Conservation (phyloP, 2,888 invertebrate species). For the Ormyrus pomaceus region DNA sequence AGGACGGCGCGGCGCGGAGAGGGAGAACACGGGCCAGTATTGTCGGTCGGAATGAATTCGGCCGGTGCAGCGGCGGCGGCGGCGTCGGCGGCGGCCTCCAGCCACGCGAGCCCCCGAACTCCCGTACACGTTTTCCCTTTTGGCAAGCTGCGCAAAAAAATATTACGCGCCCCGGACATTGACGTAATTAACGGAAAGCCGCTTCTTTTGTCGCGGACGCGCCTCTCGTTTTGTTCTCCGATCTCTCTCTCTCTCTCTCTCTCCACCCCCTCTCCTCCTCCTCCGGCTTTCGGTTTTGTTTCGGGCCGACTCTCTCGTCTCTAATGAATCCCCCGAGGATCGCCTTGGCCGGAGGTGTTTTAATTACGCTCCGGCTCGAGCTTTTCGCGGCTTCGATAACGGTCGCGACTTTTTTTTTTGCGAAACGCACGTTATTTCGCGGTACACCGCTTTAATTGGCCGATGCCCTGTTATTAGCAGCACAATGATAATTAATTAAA, state of each 20-base stretch:
- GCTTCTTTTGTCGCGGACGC: not conserved
- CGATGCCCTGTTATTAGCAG: slow-evolving; percentile 4
- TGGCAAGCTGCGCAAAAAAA: slow-evolving; percentile 14
- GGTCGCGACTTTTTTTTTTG: not conserved
- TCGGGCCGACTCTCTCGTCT: not conserved
- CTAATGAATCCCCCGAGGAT: slow-evolving; percentile 24
- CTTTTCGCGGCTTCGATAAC: slow-evolving; percentile 4
- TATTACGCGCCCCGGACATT: not conserved
- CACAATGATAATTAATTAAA: not conserved
- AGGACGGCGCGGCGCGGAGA: not conserved
- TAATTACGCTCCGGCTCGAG: slow-evolving; percentile 10
- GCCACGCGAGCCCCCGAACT: not conserved
- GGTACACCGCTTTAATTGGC: not conserved
- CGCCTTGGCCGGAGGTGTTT: slow-evolving; percentile 3
- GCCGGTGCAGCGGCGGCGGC: not conserved
- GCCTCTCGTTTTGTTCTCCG: no score
- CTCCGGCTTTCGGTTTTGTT: not conserved
- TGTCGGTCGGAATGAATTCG: slow-evolving; percentile 33
- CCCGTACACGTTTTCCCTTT: slow-evolving; percentile 2
- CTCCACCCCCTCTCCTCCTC: not conserved
- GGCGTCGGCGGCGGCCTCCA: slow-evolving; percentile 5
- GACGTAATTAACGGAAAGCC: slow-evolving; percentile 24
- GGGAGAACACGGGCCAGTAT: slow-evolving; percentile 5
- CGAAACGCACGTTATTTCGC: not conserved
- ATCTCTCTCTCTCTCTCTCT: not conserved